Evolutionary conservation across 2,797 vertebrate species (phyloP).

Genomic region (Brachyalestes nurse): DNA sequence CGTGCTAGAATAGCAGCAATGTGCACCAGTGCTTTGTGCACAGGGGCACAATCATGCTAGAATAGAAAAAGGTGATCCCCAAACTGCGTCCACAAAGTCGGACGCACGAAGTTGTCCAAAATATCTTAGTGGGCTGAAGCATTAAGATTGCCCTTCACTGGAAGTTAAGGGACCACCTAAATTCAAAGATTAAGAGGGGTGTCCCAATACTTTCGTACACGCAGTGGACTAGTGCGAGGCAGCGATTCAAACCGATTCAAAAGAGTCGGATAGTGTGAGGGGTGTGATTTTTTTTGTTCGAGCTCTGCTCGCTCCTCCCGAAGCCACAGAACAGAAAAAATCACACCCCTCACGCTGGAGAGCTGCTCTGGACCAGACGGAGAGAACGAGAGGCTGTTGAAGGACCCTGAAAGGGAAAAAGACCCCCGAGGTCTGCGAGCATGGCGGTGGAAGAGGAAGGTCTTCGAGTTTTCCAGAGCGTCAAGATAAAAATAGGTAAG

Average conservation of each 20-base stretch:
- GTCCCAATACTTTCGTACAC: no score
- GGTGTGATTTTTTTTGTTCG: not conserved
- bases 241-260: not conserved
- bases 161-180: no score
- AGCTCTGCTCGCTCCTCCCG: not conserved
- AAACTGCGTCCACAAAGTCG: no score
- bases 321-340: not conserved
- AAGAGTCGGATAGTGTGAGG: not conserved
- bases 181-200: no score
- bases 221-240: no score
- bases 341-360: not conserved
- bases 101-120: no score
- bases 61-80: no score
- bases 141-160: no score
- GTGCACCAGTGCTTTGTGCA: no score
- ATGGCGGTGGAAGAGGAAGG: constrained; percentile 99
- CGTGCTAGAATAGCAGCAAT: no score
- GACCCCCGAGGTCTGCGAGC: constrained; percentile 68
- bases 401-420: constrained; percentile 60
- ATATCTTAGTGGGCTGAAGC: no score
- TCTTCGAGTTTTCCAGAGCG: constrained; percentile 96
- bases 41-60: no score
- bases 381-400: constrained; percentile 55
- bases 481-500: constrained; percentile 98
- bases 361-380: not conserved